Base-by-base conservation (phyloP, 2,113 vertebrate species). In the Rana temporaria region DNA sequence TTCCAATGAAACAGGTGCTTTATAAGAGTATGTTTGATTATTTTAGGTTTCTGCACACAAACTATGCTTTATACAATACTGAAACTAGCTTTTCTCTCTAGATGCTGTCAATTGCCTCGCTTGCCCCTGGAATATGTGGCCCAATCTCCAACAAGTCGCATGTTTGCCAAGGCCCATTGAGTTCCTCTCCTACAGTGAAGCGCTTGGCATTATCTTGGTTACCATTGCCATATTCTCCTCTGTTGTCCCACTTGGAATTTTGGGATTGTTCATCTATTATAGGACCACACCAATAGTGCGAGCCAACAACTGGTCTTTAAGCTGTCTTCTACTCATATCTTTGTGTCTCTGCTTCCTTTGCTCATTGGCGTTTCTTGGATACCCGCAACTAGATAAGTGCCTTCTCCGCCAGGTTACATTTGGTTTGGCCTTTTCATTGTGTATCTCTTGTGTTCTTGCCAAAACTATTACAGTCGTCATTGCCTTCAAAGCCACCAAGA, bases 321-420 rank as follows among this genome's bases (percentile, higher is more conserved):
- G 75, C 15, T 84, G 75, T 62, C 65, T 84, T 64, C 82, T 79
- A 12, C 82, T 84, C 7, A 2, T 84, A 4, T 69, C 82, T 8
- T 64, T 84, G 19, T 64, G 38, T 20, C 32, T 84, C 4, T 84
- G 82, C 53, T 84, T 84, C 48, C 75, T 84, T 76, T 93, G 91
- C 53, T 93, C 92, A 68, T 86, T 92, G 91, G 89, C 64, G 90
- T 92, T 56, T 20, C 73, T 90, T 16, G 88, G 87, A 22, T 81
- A 66, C 24, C 89, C 89, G 0, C 88, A 88, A 30, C 12, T 6
- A 18, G 63, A 48, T 9, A 48, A 11, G 12, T 48, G 42, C 42
- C 42, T 48, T 48, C 42, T 48, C 9, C 42, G 42, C 1, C 63
- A 65, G 16, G 26, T 17, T 11, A 34, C 65, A 68, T 68, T 34